phyloP scores from a whole-genome alignment of 2,888 invertebrate genomes.

The Xylocampa areola region DNA sequence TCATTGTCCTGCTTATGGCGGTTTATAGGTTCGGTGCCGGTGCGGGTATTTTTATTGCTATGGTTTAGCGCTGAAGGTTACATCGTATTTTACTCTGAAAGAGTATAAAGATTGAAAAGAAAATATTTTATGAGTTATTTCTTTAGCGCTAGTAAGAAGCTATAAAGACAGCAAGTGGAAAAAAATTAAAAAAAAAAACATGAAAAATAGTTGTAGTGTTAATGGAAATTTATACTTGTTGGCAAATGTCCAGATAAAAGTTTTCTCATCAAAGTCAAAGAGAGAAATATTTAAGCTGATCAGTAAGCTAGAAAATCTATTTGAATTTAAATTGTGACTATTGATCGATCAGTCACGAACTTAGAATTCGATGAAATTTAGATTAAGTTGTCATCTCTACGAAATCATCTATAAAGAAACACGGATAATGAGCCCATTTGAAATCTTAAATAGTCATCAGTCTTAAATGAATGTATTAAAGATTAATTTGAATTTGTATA shows the following conservation, averaged over 20 bases:
- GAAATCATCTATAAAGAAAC: constrained; percentile 41
- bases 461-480: constrained; percentile 17
- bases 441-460: constrained; percentile 17
- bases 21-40: constrained; percentile 45
- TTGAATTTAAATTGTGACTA: constrained; percentile 25
- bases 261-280: constrained; percentile 9
- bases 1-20: constrained; percentile 64
- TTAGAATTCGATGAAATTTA: constrained; percentile 26
- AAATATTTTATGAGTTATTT: background rate
- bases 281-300: constrained; percentile 31
- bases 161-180: too few species aligned
- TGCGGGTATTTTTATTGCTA: constrained; percentile 49
- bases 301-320: constrained; percentile 32
- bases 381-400: constrained; percentile 25
- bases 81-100: constrained; percentile 14
- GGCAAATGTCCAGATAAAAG: constrained; percentile 24
- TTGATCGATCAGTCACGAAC: constrained; percentile 43
- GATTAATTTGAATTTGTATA: background rate
- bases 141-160: too few species aligned
- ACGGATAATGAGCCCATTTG: constrained; percentile 15
- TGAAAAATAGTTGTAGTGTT: constrained; percentile 6
- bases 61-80: constrained; percentile 22
- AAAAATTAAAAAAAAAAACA: background rate
- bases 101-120: background rate
- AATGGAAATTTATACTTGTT: constrained; percentile 22